phyloP scores from a whole-genome alignment of 2,888 invertebrate genomes.

The Drosophila borborema region DNA sequence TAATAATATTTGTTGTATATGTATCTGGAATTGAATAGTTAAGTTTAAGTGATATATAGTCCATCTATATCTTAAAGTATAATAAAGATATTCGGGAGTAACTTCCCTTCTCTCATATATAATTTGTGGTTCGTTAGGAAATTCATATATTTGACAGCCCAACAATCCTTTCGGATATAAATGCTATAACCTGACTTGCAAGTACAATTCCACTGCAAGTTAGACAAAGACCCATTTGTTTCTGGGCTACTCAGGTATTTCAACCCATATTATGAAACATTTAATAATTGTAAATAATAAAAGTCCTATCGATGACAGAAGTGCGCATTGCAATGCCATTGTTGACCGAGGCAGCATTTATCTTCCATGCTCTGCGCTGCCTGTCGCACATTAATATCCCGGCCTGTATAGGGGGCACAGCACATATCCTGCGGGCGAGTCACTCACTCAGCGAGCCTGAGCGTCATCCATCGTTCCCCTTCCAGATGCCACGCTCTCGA shows the following conservation, averaged over 20 bases:
- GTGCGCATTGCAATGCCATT: slow-evolving; percentile 22
- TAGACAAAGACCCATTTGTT: background rate
- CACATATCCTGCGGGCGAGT: slow-evolving; percentile 57
- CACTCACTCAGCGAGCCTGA: background rate
- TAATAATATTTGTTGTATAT: too few relatives aligned
- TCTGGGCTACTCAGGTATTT: background rate
- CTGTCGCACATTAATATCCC: slow-evolving; percentile 23
- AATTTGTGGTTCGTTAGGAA: background rate
- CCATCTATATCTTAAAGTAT: too few relatives aligned
- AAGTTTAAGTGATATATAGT: too few relatives aligned
- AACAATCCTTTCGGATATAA: background rate
- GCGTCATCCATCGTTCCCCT: slow-evolving; percentile 5
- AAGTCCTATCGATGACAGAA: slow-evolving; percentile 15
- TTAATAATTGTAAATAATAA: slow-evolving; percentile 6
- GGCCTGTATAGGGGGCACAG: slow-evolving; percentile 23
- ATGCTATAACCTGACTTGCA: background rate
- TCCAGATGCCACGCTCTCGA: slow-evolving; percentile 26
- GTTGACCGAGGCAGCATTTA: slow-evolving; percentile 13
- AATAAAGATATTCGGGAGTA: too few relatives aligned
- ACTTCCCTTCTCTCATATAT: too few relatives aligned
- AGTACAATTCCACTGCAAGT: background rate
- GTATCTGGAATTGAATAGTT: too few relatives aligned
- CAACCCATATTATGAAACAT: background rate
- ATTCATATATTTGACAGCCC: background rate
- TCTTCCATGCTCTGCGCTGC: background rate